phyloP scores from a whole-genome alignment of 2,113 vertebrate genomes.

The Aptenodytes forsteri region DNA sequence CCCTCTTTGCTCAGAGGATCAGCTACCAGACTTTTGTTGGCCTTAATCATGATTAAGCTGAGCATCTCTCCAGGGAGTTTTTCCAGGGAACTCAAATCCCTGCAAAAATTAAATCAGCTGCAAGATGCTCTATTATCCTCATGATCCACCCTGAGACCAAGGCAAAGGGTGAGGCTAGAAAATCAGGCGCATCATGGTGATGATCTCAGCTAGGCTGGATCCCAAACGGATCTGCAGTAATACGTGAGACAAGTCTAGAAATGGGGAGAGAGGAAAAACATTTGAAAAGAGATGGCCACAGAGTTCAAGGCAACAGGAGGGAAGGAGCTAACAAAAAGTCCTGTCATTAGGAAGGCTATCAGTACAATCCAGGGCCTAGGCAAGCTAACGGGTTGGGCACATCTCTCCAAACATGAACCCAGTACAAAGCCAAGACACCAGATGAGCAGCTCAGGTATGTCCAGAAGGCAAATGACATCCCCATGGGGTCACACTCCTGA shows the following conservation, averaged over 20 bases:
- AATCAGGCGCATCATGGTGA: background rate
- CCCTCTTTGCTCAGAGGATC: constrained; percentile 4
- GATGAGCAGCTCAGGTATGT: background rate
- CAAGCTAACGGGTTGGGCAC: background rate
- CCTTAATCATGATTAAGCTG: constrained; percentile 56
- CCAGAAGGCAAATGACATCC: background rate
- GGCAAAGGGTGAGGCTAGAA: background rate
- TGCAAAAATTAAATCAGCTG: constrained; percentile 19
- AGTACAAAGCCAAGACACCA: background rate
- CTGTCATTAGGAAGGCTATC: background rate
- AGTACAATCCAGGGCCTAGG: background rate
- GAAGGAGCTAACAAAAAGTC: background rate
- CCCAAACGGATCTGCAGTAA: background rate
- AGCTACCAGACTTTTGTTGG: constrained; percentile 37
- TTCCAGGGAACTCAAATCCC: constrained; percentile 32
- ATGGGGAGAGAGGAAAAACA: background rate
- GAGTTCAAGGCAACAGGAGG: background rate
- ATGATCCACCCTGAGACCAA: background rate
- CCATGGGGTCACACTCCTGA: background rate
- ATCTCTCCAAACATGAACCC: background rate
- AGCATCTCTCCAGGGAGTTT: background rate
- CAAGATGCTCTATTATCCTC: background rate
- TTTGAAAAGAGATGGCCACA: background rate
- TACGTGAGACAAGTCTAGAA: background rate
- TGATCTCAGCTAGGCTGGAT: background rate